phyloP scores from a whole-genome alignment of 2,888 invertebrate genomes.

The Cataglyphis livida region DNA sequence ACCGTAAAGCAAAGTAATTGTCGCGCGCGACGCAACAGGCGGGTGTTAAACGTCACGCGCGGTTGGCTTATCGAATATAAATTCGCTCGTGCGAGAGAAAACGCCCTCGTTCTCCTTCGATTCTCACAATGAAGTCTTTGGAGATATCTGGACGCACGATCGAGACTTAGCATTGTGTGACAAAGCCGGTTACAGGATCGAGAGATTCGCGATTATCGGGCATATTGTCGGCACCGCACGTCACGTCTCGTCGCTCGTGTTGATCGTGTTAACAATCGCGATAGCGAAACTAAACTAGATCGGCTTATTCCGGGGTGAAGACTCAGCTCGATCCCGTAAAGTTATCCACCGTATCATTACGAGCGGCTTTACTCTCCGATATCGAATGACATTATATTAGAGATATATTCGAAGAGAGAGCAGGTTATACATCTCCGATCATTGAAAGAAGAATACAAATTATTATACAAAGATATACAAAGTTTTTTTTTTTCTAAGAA shows the following conservation, averaged over 20 bases:
- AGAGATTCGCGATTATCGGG: constrained; percentile 74
- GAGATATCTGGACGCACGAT: constrained; percentile 71
- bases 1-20: constrained; percentile 26
- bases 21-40: constrained; percentile 60
- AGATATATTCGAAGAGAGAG: background rate
- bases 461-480: background rate
- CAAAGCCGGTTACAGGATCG: constrained; percentile 67
- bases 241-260: constrained; percentile 51
- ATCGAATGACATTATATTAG: background rate
- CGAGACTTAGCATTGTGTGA: constrained; percentile 70
- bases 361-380: background rate
- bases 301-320: constrained; percentile 34
- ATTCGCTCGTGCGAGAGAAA: constrained; percentile 29
- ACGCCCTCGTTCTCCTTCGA: constrained; percentile 23
- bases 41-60: constrained; percentile 26
- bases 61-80: constrained; percentile 42
- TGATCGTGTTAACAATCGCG: constrained; percentile 67
- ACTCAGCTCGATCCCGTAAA: constrained; percentile 48
- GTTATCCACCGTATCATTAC: constrained; percentile 57
- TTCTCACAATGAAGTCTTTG: constrained; percentile 72
- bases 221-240: constrained; percentile 68
- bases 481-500: background rate
- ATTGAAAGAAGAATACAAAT: background rate
- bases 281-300: background rate
- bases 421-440: background rate